Conservation (phyloP, 2,888 invertebrate genomes). For the Lasioglossum vierecki region DNA sequence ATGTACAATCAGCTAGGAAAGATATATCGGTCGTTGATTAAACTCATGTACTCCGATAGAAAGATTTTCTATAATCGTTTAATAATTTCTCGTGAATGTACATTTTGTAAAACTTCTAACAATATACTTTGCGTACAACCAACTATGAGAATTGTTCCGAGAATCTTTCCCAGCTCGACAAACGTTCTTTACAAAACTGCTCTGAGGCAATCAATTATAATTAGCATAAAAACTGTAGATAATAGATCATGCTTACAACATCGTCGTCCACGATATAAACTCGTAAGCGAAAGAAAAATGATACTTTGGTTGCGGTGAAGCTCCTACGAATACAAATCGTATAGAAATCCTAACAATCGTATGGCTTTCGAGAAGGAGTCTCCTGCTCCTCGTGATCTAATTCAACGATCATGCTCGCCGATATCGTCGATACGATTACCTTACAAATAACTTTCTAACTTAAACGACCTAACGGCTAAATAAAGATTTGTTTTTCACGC, state of each 20-base stretch:
- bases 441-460: slow-evolving; percentile 45
- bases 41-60: neutral
- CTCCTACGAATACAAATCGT: neutral
- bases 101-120: neutral
- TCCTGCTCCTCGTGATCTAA: neutral
- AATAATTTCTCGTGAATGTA: neutral
- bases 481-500: slow-evolving; percentile 35
- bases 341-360: slow-evolving; percentile 31
- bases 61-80: neutral
- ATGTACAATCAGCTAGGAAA: neutral
- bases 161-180: neutral
- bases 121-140: neutral
- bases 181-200: neutral
- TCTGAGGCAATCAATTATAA: neutral
- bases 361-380: neutral
- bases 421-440: slow-evolving; percentile 44
- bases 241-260: neutral
- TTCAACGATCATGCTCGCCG: neutral
- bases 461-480: slow-evolving; percentile 56
- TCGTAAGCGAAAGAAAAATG: slow-evolving; percentile 19
- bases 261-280: neutral
- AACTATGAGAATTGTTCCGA: neutral
- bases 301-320: slow-evolving; percentile 45
- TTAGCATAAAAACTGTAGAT: neutral
- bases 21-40: neutral